Evolutionary conservation across 2,113 vertebrate genomes (phyloP), one percentile per base, ranked within the genome.

Genomic region (Lophius piscatorius): DNA sequence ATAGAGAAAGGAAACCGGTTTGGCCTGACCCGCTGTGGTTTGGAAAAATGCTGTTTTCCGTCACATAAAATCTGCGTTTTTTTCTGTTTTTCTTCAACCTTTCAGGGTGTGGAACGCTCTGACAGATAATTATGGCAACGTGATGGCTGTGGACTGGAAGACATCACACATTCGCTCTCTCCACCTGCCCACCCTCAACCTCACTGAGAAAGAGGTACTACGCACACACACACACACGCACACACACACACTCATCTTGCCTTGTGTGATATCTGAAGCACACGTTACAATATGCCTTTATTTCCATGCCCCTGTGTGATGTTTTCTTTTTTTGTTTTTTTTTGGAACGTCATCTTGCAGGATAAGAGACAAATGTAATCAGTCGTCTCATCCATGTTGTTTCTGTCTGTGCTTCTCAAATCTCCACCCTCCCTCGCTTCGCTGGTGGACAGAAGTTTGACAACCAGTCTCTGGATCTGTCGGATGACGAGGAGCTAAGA

Each of bases 71-170:
- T n/a, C n/a, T n/a, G n/a, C n/a, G n/a, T n/a, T n/a, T n/a, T n/a
- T n/a, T n/a, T n/a, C n/a, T 31, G 9, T 31, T 31, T 23, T 46
- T 28, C 14, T 4, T 3, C 2, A 6, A 8, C 10, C 13, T 46
- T 13, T 40, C 58, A 99, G 97, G 81, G 95, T 99, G 63, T 99
- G 97, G 97, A 99, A 97, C 71, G 90, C 96, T 64, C 77, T 98
- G 85, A 98, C 95, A 0, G 95, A 97, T 85, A 99, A 98, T 84
- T 99, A 94, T 13, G 97, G 97, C 62, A 96, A 98, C 0, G 95
- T 98, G 69, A 97, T 98, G 96, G 94, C 97, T 3, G 95, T 99
- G 60, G 95, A 98, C 87, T 99, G 97, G 97, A 98, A 96, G 62
- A 95, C 94, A 3, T 98, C 97, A 20, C 94, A 95, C 66, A 95